These are phyloP conservation scores for Aspidiotus destructor DNA, from an alignment of 2,888 invertebrate genomes.

Conservation along the genomic window DNA sequence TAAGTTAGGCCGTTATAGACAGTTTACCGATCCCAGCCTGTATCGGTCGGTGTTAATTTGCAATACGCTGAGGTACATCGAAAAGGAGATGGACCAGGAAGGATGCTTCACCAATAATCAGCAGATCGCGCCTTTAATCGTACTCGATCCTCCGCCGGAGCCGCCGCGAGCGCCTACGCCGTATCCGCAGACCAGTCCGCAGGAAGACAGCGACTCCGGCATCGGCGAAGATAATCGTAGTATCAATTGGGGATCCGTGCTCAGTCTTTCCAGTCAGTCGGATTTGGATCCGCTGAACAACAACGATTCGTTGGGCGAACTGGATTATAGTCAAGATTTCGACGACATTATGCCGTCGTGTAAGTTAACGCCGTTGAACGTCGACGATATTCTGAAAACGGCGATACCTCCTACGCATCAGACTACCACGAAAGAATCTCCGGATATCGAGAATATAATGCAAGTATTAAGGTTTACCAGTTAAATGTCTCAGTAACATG, in stretches of 20 bases:
- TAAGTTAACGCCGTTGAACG: slow-evolving; percentile 45
- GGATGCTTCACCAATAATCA: slow-evolving; percentile 40
- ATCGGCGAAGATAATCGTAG: slow-evolving; percentile 49
- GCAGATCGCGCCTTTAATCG: slow-evolving; percentile 46
- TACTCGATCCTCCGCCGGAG: slow-evolving; percentile 42
- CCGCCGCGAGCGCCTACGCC: slow-evolving; percentile 40
- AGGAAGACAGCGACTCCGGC: slow-evolving; percentile 33
- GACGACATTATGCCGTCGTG: slow-evolving; percentile 47
- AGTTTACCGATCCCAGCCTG: slow-evolving; percentile 79
- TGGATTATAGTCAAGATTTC: slow-evolving; percentile 48
- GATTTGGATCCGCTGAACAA: slow-evolving; percentile 72
- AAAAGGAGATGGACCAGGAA: slow-evolving; percentile 70
- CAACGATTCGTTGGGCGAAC: slow-evolving; percentile 52
- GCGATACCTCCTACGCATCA: slow-evolving; percentile 39
- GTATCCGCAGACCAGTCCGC: slow-evolving; percentile 43
- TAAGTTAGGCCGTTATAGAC: slow-evolving; percentile 76
- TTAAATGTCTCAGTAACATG: slow-evolving; percentile 8
- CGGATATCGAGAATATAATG: slow-evolving; percentile 31
- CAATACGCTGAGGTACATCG: slow-evolving; percentile 79
- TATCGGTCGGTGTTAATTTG: slow-evolving; percentile 85
- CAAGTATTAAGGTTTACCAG: slow-evolving; percentile 32
- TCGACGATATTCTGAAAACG: slow-evolving; percentile 46
- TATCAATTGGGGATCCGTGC: slow-evolving; percentile 85
- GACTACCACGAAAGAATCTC: slow-evolving; percentile 19
- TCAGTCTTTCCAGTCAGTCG: slow-evolving; percentile 71